Evolutionary conservation across 2,888 invertebrate species (phyloP).

Genomic region (Agrotis ipsilon): DNA sequence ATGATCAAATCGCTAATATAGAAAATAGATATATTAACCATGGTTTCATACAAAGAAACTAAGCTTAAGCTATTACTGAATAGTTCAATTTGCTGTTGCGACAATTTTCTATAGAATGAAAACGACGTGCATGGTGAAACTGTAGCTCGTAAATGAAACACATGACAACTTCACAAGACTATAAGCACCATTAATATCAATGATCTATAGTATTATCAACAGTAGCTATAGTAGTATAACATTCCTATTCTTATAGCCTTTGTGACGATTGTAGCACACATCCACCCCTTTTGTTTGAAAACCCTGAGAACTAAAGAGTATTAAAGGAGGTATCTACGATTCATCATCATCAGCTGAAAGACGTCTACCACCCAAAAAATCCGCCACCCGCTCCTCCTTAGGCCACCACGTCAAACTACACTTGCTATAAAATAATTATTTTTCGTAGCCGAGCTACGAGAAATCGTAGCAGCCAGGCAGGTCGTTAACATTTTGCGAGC

Average conservation of each 20-base stretch:
- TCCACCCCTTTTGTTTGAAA: neutral
- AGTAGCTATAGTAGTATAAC: neutral
- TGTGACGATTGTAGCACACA: neutral
- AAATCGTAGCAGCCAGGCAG: neutral
- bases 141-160: neutral
- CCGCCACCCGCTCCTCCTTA: too few species aligned
- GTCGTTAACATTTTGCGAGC: neutral
- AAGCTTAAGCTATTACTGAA: neutral
- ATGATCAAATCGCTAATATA: too few species aligned
- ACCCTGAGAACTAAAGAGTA: neutral
- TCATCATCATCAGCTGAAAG: too few species aligned
- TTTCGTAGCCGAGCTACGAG: neutral
- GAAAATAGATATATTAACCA: too few species aligned
- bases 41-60: too few species aligned
- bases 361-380: too few species aligned
- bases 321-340: too few species aligned
- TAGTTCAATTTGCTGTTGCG: neutral
- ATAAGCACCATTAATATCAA: neutral
- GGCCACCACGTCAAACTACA: too few species aligned
- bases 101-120: neutral
- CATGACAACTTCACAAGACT: neutral
- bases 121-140: neutral
- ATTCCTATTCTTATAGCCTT: too few species aligned
- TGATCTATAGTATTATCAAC: neutral
- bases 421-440: neutral